A percentile compares a stretch with the other conserved stretches of the same genome.
phyloP scores from a whole-genome alignment of 2,113 vertebrate genomes.

The Neofelis nebulosa region DNA sequence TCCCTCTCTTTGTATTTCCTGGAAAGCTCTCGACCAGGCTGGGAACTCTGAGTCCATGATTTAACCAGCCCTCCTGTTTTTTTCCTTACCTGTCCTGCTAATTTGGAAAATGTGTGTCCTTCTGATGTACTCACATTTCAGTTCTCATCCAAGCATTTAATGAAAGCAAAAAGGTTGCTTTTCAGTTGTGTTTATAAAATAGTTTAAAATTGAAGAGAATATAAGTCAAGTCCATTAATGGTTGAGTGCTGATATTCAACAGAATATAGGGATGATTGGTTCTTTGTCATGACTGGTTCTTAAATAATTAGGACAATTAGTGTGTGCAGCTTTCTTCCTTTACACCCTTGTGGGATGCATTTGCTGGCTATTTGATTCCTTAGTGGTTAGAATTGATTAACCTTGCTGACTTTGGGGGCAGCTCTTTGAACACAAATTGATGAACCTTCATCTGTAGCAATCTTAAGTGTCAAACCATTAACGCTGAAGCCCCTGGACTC shows the following conservation, averaged over 20 bases:
- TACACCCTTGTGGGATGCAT: background rate
- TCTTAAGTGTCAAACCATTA: background rate
- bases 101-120: background rate
- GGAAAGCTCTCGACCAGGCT: background rate
- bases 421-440: constrained; percentile 26
- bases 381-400: background rate
- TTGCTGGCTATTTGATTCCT: background rate
- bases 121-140: background rate
- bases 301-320: background rate
- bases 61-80: background rate
- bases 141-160: background rate
- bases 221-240: background rate
- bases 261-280: background rate
- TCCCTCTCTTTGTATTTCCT: background rate
- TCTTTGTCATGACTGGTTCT: background rate
- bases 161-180: background rate
- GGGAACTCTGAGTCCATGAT: background rate
- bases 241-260: background rate
- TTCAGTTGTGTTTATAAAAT: background rate
- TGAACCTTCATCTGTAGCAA: background rate
- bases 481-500: background rate
- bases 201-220: background rate
- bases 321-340: background rate
- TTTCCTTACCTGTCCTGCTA: background rate
- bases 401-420: background rate